A percentile compares a stretch with the other conserved stretches of the same genome.
Conservation (phyloP, 2,797 vertebrate genomes). For the Rhinophrynus dorsalis region DNA sequence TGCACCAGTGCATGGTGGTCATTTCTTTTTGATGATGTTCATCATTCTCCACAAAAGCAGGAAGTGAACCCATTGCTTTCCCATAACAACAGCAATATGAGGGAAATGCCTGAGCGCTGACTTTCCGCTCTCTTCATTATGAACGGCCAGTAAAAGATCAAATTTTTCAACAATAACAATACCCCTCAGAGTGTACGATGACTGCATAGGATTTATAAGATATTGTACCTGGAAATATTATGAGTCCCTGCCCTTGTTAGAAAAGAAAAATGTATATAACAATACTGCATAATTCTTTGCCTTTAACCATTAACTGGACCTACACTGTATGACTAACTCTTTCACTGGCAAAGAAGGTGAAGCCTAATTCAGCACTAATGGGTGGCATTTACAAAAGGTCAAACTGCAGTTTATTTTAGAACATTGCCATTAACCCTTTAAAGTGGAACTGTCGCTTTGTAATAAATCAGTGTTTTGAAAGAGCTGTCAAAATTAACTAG, state of each 20-base stretch:
- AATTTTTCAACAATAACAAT: slow-evolving; percentile 61
- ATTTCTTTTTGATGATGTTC: slow-evolving; percentile 14
- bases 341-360: too few species aligned
- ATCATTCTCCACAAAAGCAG: slow-evolving; percentile 62
- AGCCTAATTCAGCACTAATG: too few species aligned
- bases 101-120: slow-evolving; percentile 64
- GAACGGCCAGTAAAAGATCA: slow-evolving; percentile 57
- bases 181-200: slow-evolving; percentile 7
- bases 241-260: background rate
- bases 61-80: slow-evolving; percentile 64
- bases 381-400: too few species aligned
- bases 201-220: slow-evolving; percentile 15
- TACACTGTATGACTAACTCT: too few species aligned
- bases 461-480: too few species aligned
- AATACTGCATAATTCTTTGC: background rate
- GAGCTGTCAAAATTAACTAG: too few species aligned
- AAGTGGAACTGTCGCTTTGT: too few species aligned
- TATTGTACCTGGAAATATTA: background rate
- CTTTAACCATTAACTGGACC: background rate
- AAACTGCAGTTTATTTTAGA: too few species aligned
- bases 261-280: background rate
- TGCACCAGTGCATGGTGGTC: slow-evolving; percentile 6
- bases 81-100: slow-evolving; percentile 60
- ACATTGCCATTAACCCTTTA: too few species aligned
- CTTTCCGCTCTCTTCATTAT: slow-evolving; percentile 66